Evolutionary conservation across 2,113 vertebrate genomes (phyloP).

Genomic region (Ornithorhynchus anatinus): DNA sequence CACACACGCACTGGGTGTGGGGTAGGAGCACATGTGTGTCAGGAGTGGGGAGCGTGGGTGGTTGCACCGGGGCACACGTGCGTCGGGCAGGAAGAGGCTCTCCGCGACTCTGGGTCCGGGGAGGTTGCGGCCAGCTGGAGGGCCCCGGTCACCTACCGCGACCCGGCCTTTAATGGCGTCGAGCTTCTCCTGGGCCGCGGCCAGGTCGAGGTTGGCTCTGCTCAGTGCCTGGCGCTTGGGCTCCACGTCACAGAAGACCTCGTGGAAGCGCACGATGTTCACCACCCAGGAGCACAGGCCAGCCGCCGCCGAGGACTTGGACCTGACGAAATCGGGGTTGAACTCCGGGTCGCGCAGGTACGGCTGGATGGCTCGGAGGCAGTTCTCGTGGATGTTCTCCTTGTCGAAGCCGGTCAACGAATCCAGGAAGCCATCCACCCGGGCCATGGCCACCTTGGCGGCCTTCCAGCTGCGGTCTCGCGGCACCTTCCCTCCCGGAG

Average conservation of each 20-base stretch:
- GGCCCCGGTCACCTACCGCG: constrained; percentile 72
- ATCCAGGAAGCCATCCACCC: constrained; percentile 90
- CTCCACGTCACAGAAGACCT: constrained; percentile 90
- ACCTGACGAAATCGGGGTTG: constrained; percentile 82
- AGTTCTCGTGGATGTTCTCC: constrained; percentile 90
- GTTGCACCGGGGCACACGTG: no score
- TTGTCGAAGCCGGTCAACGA: constrained; percentile 88
- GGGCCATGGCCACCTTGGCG: constrained; percentile 86
- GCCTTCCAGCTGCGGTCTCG: constrained; percentile 96
- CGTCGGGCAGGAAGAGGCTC: no score
- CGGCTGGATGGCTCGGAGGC: constrained; percentile 87
- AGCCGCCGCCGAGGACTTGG: constrained; percentile 84
- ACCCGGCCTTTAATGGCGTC: constrained; percentile 86
- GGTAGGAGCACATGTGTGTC: no score
- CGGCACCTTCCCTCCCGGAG: constrained; percentile 82
- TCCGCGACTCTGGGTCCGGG: no score
- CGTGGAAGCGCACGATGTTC: constrained; percentile 86
- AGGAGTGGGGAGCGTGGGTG: no score
- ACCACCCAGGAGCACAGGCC: constrained; percentile 98
- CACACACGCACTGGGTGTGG: no score
- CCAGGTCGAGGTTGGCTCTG: constrained; percentile 86
- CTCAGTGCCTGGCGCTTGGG: constrained; percentile 88
- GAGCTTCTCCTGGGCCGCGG: constrained; percentile 88
- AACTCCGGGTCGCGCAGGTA: constrained; percentile 90
- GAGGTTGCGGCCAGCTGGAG: no score